Evolutionary conservation across 1,140 invertebrate genomes (phyloP).

Genomic region (Octopus sinensis): DNA sequence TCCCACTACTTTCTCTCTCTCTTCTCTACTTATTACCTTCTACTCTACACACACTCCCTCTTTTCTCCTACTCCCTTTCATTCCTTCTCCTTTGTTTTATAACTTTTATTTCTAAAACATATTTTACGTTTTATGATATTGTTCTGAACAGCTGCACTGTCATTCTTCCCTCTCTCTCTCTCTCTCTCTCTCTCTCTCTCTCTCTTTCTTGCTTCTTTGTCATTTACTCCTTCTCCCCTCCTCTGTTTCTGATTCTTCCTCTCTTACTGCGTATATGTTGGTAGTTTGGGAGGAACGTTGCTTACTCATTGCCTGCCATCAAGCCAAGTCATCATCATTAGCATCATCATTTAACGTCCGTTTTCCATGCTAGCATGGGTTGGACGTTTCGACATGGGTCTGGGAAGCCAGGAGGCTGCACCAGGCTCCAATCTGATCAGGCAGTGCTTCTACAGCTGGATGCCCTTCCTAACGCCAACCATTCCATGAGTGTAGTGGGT

Average conservation of each 20-base stretch:
- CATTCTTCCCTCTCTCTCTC: neutral
- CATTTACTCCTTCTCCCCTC: neutral
- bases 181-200: slow-evolving; percentile 13
- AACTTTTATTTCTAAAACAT: neutral
- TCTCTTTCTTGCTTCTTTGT: neutral
- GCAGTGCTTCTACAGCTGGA: too few species aligned
- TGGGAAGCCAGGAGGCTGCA: too few species aligned
- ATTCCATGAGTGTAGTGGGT: too few species aligned
- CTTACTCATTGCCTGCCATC: neutral
- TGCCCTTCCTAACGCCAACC: too few species aligned
- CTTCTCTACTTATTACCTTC: neutral
- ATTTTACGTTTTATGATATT: neutral
- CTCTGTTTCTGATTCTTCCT: neutral
- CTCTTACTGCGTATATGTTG: neutral
- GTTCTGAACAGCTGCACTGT: neutral
- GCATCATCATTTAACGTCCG: too few species aligned
- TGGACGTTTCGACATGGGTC: too few species aligned
- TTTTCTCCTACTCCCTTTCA: neutral
- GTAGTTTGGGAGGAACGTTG: neutral
- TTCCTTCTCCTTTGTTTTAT: neutral
- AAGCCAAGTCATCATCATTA: neutral
- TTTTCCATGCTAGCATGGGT: too few species aligned
- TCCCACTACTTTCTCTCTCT: slow-evolving; percentile 5
- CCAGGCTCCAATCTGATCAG: too few species aligned
- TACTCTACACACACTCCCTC: neutral